A percentile compares a stretch with the other conserved stretches of the same genome.
Evolutionary conservation across 1,140 invertebrate genomes (phyloP).

Genomic region (Neocloeon triangulifer): DNA sequence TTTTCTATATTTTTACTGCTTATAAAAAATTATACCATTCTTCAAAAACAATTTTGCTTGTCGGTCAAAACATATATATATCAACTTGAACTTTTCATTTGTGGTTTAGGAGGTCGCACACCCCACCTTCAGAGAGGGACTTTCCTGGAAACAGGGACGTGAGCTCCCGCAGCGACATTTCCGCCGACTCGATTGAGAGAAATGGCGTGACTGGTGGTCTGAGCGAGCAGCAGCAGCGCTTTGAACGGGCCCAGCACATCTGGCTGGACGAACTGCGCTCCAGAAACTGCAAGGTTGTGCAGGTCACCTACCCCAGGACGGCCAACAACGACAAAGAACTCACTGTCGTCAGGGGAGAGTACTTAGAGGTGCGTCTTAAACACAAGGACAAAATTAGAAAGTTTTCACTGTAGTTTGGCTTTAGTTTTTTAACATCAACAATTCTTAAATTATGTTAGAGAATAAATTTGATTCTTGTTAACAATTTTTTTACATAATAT

Average conservation of each 20-base stretch:
- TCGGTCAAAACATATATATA: neutral
- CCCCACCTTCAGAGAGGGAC: slow-evolving; percentile 13
- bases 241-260: slow-evolving; percentile 20
- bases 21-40: no score
- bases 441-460: no score
- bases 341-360: slow-evolving; percentile 85
- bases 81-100: neutral
- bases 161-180: slow-evolving; percentile 44
- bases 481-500: no score
- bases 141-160: slow-evolving; percentile 15
- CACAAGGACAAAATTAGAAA: no score
- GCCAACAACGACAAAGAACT: slow-evolving; percentile 98
- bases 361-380: slow-evolving; percentile 79
- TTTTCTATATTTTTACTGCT: no score
- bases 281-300: slow-evolving; percentile 58
- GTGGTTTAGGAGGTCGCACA: slow-evolving; percentile 11
- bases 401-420: no score
- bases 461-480: no score
- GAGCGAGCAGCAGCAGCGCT: slow-evolving; percentile 13
- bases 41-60: neutral
- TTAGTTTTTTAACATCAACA: no score
- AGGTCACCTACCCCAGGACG: slow-evolving; percentile 83
- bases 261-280: slow-evolving; percentile 56
- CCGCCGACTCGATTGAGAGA: slow-evolving; percentile 50
- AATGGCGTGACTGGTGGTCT: slow-evolving; percentile 15